Base-by-base conservation (phyloP, 2,888 invertebrate species). In the Coleophora deauratella region DNA sequence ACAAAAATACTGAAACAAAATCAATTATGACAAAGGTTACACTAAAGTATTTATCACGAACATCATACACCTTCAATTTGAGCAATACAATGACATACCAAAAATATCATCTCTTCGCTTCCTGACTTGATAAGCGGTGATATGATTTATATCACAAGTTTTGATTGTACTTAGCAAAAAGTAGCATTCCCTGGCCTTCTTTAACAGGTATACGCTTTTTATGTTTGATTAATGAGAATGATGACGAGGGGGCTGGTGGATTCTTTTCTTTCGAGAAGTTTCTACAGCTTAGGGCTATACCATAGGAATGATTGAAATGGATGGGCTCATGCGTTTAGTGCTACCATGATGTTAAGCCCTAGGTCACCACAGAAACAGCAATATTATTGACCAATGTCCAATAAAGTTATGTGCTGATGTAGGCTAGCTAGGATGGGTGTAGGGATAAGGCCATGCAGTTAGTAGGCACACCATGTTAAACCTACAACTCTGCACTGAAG, bases 71-170 rank as follows among this genome's bases (percentile, higher is more conserved):
- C 62, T 64, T 66, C 65, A 52, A 55, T 46, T 80, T 84, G 84
- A 84, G 84, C 84, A 82, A 81, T 79, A 74, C 72, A 63, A 70
- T 65, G 65, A 66, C 68, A 66, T 79, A 82, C 80, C 72, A 81
- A 84, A 79, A 82, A 81, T 78, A 78, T 78, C 60, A 55, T 69
- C 61, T 70, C 63, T 72, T 70, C 57, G 60, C 63, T 67, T 65
- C 59, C 62, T 62, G 62, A 55, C 55, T 59, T 46, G 21, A 21
- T 51, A 73, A 80, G 77, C 80, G 67, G 76, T 77, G 82, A 82
- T 82, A 82, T 82, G 82, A 69, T 65, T 58, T 62, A 67, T 70
- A 81, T 81, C 77, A 81, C 78, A 74, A 67, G 66, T 55, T 47
- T 47, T 55, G 50, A 54, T 46, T 49, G 44, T 47, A 49, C 40